Evolutionary conservation across 1,140 invertebrate species (phyloP).

Genomic region (Cydia amplana): DNA sequence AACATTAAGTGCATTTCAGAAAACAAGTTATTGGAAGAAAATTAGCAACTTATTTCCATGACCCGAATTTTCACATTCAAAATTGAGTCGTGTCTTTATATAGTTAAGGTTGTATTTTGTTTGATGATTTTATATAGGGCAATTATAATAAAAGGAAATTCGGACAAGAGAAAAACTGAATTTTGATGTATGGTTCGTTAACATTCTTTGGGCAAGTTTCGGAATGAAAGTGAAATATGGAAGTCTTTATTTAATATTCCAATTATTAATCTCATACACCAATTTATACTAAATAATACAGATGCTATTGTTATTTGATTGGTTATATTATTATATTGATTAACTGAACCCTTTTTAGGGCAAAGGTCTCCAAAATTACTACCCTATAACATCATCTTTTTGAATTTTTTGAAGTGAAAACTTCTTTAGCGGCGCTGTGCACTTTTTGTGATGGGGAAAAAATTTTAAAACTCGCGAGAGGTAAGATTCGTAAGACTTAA

Average conservation of each 20-base stretch:
- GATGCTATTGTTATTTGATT: no score
- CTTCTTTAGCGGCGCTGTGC: no score
- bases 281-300: no score
- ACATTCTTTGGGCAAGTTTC: conserved; percentile 1
- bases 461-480: no score
- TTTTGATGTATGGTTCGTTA: conserved; percentile 20
- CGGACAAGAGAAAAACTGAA: not conserved
- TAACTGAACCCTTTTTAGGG: no score
- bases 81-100: not conserved
- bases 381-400: no score
- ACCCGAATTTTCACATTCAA: not conserved
- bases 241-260: not conserved
- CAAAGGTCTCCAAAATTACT: no score
- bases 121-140: not conserved
- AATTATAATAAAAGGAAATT: conserved; percentile 17
- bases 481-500: no score
- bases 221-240: not conserved
- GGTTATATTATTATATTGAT: no score
- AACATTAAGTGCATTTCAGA: not conserved
- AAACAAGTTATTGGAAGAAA: not conserved
- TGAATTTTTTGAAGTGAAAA: no score
- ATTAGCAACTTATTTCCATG: conserved; percentile 1
- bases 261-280: no score
- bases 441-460: no score
- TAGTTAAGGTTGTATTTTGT: not conserved